phyloP scores from a whole-genome alignment of 2,113 vertebrate genomes.

The Anoura caudifer region DNA sequence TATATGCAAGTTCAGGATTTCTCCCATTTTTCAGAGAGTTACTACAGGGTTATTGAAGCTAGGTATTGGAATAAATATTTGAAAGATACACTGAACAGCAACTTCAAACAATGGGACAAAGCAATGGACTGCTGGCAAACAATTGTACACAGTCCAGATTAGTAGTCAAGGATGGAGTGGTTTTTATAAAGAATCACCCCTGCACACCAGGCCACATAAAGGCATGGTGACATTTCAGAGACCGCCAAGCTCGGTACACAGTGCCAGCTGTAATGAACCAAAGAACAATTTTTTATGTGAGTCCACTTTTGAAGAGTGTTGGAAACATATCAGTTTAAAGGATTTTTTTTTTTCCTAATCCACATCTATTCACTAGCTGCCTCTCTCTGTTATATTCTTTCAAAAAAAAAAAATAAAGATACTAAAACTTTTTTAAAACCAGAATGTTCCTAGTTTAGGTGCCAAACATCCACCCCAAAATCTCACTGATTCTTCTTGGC shows the following conservation, averaged over 20 bases:
- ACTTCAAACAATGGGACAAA: neutral
- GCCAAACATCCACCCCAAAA: constrained; percentile 59
- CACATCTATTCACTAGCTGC: constrained; percentile 30
- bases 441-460: constrained; percentile 31
- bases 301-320: constrained; percentile 32
- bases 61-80: neutral
- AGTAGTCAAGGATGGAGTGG: neutral
- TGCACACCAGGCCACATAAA: neutral
- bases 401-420: neutral
- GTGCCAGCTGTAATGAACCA: neutral
- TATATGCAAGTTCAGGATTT: neutral
- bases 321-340: neutral
- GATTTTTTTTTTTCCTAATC: neutral
- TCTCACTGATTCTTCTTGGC: constrained; percentile 63
- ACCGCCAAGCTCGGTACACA: neutral
- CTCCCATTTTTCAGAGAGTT: neutral
- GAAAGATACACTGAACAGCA: neutral
- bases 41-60: neutral
- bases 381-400: constrained; percentile 21
- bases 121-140: neutral
- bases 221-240: neutral
- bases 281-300: neutral
- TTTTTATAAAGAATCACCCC: neutral
- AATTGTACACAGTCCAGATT: neutral
- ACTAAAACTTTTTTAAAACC: constrained; percentile 1